These are phyloP conservation scores for Ladona fulva DNA, from an alignment of 1,140 invertebrate species.

Conservation along the genomic window DNA sequence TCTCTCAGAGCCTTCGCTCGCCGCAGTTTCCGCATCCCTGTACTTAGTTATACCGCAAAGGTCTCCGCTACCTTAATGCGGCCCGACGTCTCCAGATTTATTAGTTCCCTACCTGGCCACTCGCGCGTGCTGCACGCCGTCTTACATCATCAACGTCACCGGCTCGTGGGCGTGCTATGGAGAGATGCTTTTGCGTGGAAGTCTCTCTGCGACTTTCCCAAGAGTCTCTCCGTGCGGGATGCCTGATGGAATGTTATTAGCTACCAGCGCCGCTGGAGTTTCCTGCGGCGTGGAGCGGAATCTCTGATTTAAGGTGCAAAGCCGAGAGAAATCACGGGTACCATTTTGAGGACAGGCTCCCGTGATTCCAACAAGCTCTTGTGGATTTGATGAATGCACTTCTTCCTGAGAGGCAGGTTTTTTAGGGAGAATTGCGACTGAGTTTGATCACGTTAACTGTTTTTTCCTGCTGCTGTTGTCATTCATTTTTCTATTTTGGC, in stretches of 20 bases:
- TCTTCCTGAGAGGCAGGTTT: too few species aligned
- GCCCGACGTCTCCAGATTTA: not conserved
- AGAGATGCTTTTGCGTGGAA: not conserved
- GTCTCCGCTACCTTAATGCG: not conserved
- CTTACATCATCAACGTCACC: not conserved
- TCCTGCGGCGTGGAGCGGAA: not conserved
- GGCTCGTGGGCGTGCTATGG: not conserved
- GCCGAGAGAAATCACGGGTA: too few species aligned
- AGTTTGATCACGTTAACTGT: too few species aligned
- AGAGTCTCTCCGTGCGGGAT: not conserved
- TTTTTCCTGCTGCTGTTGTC: too few species aligned
- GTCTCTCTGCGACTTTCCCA: too few species aligned
- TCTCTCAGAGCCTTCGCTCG: not conserved
- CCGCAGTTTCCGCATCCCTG: conserved; percentile 1
- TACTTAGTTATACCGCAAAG: not conserved
- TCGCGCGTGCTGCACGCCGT: not conserved
- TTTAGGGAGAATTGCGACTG: too few species aligned
- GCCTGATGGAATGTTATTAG: not conserved
- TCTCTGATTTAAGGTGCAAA: not conserved
- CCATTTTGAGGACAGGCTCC: too few species aligned
- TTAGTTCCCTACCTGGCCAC: conserved; percentile 2
- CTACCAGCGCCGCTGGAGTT: not conserved
- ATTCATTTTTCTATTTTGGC: too few species aligned
- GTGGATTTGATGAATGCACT: too few species aligned
- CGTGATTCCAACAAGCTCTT: too few species aligned